Percentiles rank a stretch among this genome's conserved stretches.
These are phyloP conservation scores for Eupithecia inturbata DNA, from an alignment of 2,888 invertebrate species.

Conservation along the genomic window DNA sequence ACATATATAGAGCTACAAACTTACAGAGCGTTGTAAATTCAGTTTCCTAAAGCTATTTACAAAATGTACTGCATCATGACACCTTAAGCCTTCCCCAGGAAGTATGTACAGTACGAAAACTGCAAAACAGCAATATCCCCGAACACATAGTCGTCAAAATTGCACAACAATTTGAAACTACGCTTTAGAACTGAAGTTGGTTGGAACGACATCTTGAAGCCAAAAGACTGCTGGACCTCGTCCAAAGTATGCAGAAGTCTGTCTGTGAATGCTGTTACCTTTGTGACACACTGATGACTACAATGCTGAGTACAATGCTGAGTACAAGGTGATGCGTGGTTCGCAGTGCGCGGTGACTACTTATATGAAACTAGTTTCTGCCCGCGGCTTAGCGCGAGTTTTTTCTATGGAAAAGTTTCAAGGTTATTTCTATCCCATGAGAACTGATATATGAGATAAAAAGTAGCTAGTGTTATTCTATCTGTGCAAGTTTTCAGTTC, in stretches of 20 bases:
- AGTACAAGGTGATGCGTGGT: background rate
- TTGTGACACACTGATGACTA: conserved; percentile 54
- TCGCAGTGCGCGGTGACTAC: background rate
- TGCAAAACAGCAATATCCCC: conserved; percentile 37
- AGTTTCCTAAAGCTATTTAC: conserved; percentile 4
- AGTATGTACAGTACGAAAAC: conserved; percentile 28
- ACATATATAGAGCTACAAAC: background rate
- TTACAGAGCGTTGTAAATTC: conserved; percentile 7
- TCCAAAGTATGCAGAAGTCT: conserved; percentile 75
- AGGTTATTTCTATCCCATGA: no score
- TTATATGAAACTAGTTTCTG: no score
- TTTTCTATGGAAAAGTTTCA: no score
- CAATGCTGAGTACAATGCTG: conserved; percentile 6
- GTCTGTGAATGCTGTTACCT: conserved; percentile 55
- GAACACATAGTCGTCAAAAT: conserved; percentile 47
- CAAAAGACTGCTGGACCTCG: conserved; percentile 78
- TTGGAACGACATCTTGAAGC: conserved; percentile 79
- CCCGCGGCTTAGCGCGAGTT: no score
- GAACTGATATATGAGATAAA: no score
- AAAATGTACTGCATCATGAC: conserved; percentile 12
- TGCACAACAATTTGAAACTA: conserved; percentile 62
- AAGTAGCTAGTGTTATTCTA: no score
- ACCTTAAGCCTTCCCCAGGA: conserved; percentile 25
- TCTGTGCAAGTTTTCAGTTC: no score
- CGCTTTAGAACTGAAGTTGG: conserved; percentile 65